Evolutionary conservation across 2,888 invertebrate species (phyloP), one percentile per base, ranked within the genome.

Genomic region (Lymantria dispar): DNA sequence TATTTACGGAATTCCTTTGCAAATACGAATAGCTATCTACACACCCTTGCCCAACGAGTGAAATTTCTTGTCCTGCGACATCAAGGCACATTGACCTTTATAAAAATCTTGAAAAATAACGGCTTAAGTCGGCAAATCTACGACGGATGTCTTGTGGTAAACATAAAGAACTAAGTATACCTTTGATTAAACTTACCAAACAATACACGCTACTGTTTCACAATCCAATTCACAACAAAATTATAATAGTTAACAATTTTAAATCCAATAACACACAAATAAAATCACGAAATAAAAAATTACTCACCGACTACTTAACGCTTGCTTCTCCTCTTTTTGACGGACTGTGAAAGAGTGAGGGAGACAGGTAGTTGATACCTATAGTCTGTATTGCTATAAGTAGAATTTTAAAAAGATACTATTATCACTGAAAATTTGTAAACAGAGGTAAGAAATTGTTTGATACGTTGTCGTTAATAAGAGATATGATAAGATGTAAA

Each of bases 81-180:
- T 61, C 72, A 61, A 68, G 75, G 89, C 87, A 63, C 89, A 85
- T 77, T 89, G 89, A 90, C 89, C 89, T 78, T 72, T 68, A 68
- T 58, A 66, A 74, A 74, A 78, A 85, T 87, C 80, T 87, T 85
- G 78, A 88, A 90, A 88, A 88, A 83, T 90, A 90, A 90, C 89
- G 89, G 89, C 85, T 70, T 70, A 64, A 60, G 52, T 56, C 62
- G 57, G 62, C 68, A 56, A 52, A 58, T 57, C 62, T 61, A 58
- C 57, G 64, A 60, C 65, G 62, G 66, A 60, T 60, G 63, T 64
- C 59, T 59, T 49, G 30, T 47, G 46, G 43, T 43, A 47, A 50
- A 54, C 22, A 22, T 22, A 22, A 22, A 22, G 22, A 22, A 22
- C 22, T 22, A 22, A 22, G 22, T 22, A 22, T 22, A 22, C 22